Evolutionary conservation across 2,113 vertebrate species (phyloP), one percentile per base, ranked within the genome.

Genomic region (Saiga tatarica): DNA sequence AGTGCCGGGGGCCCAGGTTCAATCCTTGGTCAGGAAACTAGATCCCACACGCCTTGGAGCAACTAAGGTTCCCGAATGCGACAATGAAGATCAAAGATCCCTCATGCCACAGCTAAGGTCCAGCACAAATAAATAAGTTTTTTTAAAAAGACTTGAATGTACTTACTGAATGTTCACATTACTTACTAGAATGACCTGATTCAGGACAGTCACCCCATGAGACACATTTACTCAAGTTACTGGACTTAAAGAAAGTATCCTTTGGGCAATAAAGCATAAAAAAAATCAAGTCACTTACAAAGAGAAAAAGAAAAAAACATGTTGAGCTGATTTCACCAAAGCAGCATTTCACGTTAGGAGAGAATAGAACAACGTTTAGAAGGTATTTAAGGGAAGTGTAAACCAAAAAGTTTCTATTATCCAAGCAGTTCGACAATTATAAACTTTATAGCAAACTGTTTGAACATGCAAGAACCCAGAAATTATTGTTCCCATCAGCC

Each of bases 341-440:
- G 92, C 85, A 97, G 87, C 62, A 84, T 62, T 96, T 88, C 86
- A 93, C 6, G 0, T 85, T 87, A 91, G 64, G 90, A 84, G 74
- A 91, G 33, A 71, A 89, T 67, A 87, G 71, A 96, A 87, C 74
- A 96, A 87, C 45, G 83, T 92, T 97, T 84, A 97, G 93, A 94
- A 91, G 85, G 87, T 92, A 98, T 88, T 97, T 97, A 94, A 87
- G 85, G 93, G 95, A 98, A 84, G 85, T 94, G 76, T 94, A 95
- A 95, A 95, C 81, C 91, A 88, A 96, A 91, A 94, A 84, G 84
- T 95, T 95, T 92, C 71, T 95, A 95, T 93, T 94, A 88, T 88
- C 82, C 97, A 96, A 96, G 85, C 85, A 94, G 95, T 96, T 94
- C 15, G 19, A 74, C 59, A 93, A 81, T 98, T 96, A 94, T 81